These are phyloP conservation scores for Lasiurus borealis DNA, from an alignment of 2,113 vertebrate genomes.

Conservation along the genomic window DNA sequence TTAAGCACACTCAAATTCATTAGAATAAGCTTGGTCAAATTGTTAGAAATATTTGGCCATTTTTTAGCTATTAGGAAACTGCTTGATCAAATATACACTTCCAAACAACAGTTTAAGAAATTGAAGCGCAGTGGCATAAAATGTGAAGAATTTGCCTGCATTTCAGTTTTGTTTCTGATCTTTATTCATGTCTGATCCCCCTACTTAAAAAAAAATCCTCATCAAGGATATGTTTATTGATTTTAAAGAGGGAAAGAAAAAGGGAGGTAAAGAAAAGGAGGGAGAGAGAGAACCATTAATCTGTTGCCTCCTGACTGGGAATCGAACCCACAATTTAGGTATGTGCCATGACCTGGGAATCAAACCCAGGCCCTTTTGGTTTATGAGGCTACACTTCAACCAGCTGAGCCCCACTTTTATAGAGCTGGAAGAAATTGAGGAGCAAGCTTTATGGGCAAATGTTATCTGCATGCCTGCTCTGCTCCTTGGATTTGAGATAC, in stretches of 20 bases:
- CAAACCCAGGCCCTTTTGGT: background rate
- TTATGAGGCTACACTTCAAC: background rate
- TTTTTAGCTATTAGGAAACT: slow-evolving; percentile 19
- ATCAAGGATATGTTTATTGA: background rate
- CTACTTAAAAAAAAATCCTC: background rate
- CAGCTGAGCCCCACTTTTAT: background rate
- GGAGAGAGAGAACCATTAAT: background rate
- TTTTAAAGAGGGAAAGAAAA: background rate
- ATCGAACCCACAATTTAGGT: background rate
- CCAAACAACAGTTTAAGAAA: background rate
- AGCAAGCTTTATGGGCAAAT: background rate
- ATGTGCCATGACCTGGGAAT: background rate
- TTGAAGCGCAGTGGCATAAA: background rate
- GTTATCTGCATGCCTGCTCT: background rate
- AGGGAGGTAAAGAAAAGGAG: background rate
- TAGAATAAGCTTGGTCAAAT: background rate
- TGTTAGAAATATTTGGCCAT: background rate
- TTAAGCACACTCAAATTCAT: slow-evolving; percentile 6
- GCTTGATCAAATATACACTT: background rate
- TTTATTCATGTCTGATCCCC: background rate
- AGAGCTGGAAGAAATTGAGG: background rate
- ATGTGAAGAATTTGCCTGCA: background rate
- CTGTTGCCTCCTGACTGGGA: background rate
- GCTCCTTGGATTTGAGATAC: background rate
- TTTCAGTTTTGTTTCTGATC: background rate